Conservation (phyloP, 2,797 vertebrate genomes). For the Macropus fuliginosus region DNA sequence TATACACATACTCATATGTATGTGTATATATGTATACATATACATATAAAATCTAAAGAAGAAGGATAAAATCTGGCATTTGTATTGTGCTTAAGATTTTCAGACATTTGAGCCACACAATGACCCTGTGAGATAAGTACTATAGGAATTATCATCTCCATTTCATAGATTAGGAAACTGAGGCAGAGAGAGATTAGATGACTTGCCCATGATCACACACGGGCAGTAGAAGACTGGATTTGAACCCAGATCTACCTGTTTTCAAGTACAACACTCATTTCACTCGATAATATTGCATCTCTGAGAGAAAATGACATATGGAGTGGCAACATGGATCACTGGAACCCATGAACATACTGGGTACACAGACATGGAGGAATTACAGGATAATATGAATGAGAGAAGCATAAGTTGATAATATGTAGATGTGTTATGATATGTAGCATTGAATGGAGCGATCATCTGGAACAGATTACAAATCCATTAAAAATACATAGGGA, state of each 20-base stretch:
- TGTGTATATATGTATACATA: too few relatives aligned
- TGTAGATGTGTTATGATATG: not conserved
- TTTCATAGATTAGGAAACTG: not conserved
- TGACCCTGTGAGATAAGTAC: not conserved
- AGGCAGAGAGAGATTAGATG: not conserved
- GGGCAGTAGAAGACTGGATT: not conserved
- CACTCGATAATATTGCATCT: not conserved
- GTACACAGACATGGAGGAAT: not conserved
- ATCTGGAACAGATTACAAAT: not conserved
- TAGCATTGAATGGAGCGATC: not conserved
- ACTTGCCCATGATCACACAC: not conserved
- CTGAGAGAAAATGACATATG: not conserved
- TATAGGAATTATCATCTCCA: not conserved
- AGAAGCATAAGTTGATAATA: not conserved
- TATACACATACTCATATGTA: too few relatives aligned
- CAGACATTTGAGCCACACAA: not conserved
- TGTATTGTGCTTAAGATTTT: not conserved
- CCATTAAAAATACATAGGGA: not conserved
- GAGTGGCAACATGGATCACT: not conserved
- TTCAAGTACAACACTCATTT: not conserved
- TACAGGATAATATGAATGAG: not conserved
- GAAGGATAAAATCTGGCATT: not conserved
- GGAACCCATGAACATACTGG: not conserved
- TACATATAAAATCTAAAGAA: not conserved
- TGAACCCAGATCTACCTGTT: not conserved